These are phyloP conservation scores for Columba guinea DNA, from an alignment of 2,797 vertebrate species.

Conservation along the genomic window DNA sequence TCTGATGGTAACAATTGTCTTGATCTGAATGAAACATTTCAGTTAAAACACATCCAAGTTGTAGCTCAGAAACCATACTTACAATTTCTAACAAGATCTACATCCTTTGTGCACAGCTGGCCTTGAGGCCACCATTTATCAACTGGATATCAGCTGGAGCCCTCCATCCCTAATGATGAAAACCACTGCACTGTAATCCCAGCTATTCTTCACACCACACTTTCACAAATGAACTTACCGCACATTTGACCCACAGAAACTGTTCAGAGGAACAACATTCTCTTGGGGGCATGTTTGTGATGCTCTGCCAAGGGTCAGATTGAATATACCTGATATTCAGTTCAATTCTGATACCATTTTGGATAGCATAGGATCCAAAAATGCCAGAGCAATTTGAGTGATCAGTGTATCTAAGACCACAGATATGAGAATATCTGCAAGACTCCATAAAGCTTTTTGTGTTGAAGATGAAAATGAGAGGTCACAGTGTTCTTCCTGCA, in stretches of 20 bases:
- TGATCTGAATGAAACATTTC: background rate
- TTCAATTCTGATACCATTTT: background rate
- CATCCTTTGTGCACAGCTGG: background rate
- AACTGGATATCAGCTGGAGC: too few relatives aligned
- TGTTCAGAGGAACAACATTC: background rate
- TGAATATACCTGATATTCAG: background rate
- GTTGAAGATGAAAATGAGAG: background rate
- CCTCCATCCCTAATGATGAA: background rate
- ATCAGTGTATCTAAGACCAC: background rate
- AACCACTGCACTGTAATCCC: background rate
- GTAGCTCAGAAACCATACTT: background rate
- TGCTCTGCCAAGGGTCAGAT: background rate
- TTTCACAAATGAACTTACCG: background rate
- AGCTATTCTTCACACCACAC: background rate
- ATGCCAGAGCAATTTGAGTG: fast-evolving
- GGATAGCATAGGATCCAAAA: background rate
- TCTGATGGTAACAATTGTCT: background rate
- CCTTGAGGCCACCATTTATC: background rate
- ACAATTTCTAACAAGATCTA: background rate
- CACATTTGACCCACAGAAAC: background rate
- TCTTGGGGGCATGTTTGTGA: background rate
- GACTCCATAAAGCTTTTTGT: background rate
- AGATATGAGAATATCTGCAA: background rate
- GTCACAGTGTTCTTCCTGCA: background rate
- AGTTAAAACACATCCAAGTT: background rate